A percentile compares a stretch with the other conserved stretches of the same genome.
These are phyloP conservation scores for Camponotus fellah DNA, from an alignment of 2,888 invertebrate genomes.

Conservation along the genomic window DNA sequence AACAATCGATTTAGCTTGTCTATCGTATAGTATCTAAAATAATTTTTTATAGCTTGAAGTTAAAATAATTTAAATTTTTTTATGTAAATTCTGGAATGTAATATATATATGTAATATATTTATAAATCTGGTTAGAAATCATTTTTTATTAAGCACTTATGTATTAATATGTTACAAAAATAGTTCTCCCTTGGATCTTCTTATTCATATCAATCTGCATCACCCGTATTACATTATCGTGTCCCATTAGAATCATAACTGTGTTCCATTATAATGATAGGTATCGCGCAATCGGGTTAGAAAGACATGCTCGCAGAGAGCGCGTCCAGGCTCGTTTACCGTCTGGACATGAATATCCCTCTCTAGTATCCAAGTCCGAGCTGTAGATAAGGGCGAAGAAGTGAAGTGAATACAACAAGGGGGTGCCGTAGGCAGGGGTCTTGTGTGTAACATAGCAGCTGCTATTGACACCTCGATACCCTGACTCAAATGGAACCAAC, in stretches of 20 bases:
- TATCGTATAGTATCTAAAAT: background rate
- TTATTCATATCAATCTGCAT: background rate
- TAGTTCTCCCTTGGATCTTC: background rate
- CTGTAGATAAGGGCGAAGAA: conserved; percentile 84
- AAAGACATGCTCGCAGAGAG: conserved; percentile 49
- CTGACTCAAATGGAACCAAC: conserved; percentile 84
- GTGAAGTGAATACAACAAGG: conserved; percentile 82
- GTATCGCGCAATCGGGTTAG: conserved; percentile 20
- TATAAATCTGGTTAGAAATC: background rate
- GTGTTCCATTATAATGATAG: conserved; percentile 38
- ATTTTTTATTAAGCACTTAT: background rate
- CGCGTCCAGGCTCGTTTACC: conserved; percentile 67
- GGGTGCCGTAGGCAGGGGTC: conserved; percentile 81
- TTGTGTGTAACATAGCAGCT: conserved; percentile 84
- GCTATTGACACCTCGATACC: conserved; percentile 86
- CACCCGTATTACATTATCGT: background rate
- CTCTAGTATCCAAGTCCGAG: conserved; percentile 77
- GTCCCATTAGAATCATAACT: conserved; percentile 29
- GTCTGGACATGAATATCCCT: conserved; percentile 79
- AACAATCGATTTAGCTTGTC: background rate
- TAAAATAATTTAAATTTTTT: background rate
- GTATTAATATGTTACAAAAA: background rate
- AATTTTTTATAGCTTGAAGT: conserved; percentile 10
- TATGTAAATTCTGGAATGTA: background rate
- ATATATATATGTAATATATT: no score